phyloP scores from a whole-genome alignment of 2,113 vertebrate genomes.

The Hemichromis elongatus region DNA sequence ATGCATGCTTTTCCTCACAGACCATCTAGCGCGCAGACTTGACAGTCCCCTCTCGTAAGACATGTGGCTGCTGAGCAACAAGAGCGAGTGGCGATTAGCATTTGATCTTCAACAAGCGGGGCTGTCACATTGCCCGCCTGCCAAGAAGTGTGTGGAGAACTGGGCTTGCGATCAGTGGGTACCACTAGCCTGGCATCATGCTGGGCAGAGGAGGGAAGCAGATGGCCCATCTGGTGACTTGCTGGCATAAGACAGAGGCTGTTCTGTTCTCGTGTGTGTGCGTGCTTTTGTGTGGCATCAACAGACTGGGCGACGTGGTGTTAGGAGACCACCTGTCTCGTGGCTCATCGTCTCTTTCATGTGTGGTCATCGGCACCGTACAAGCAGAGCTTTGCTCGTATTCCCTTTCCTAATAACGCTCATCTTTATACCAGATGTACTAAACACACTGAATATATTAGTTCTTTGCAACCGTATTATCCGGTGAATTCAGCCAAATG shows the following conservation, averaged over 20 bases:
- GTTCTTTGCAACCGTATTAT: not conserved
- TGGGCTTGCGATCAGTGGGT: conserved; percentile 62
- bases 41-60: conserved; percentile 13
- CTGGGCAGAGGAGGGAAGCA: conserved; percentile 63
- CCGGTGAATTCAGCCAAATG: not conserved
- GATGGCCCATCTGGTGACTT: conserved; percentile 70
- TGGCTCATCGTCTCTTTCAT: conserved; percentile 48
- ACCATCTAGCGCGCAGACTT: not conserved
- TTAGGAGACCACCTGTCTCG: conserved; percentile 68
- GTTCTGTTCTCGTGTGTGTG: conserved; percentile 7
- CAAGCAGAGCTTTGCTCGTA: not conserved
- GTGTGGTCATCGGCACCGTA: conserved; percentile 23
- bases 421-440: not conserved
- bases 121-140: conserved; percentile 25
- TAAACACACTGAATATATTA: not conserved
- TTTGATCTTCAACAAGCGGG: conserved; percentile 53
- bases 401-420: not conserved
- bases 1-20: not conserved
- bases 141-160: conserved; percentile 46
- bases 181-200: conserved; percentile 39
- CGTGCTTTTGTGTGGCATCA: not conserved
- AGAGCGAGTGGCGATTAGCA: conserved; percentile 36
- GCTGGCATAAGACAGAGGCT: conserved; percentile 55
- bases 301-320: conserved; percentile 25
- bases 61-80: conserved; percentile 27